Percentiles rank a stretch among this genome's conserved stretches.
Conservation (phyloP, 1,140 invertebrate species). For the Aphis craccivora region DNA sequence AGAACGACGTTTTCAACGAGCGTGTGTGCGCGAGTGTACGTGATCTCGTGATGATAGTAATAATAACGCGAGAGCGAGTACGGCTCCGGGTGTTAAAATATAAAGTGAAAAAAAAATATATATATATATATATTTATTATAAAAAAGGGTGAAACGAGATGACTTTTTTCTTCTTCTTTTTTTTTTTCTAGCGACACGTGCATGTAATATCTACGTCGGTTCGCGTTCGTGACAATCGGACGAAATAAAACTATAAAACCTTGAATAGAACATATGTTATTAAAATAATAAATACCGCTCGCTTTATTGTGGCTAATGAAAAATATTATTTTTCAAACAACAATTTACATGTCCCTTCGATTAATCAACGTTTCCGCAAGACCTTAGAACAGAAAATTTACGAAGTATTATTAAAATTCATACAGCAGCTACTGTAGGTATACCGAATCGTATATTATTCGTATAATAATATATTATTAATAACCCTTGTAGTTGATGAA, state of each 20-base stretch:
- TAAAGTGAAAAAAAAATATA: not conserved
- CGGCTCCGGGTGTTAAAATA: not conserved
- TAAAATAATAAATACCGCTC: not conserved
- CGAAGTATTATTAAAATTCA: not conserved
- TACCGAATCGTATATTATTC: no score
- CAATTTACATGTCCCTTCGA: not conserved
- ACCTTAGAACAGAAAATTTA: not conserved
- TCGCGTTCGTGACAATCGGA: not conserved
- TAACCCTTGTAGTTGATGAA: no score
- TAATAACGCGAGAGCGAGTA: not conserved
- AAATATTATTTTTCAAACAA: not conserved
- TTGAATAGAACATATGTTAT: not conserved
- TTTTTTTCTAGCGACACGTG: conserved; percentile 14
- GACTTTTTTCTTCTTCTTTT: not conserved
- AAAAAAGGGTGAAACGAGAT: not conserved
- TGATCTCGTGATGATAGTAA: conserved; percentile 44
- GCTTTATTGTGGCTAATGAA: not conserved
- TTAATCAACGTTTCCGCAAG: not conserved
- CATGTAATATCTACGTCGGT: not conserved
- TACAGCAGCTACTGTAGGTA: no score
- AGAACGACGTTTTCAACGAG: not conserved
- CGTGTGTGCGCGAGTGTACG: not conserved
- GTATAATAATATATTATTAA: no score
- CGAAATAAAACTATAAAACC: not conserved
- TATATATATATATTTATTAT: not conserved